A percentile compares a stretch with the other conserved stretches of the same genome.
These are phyloP conservation scores for Myotis findleyi DNA, from an alignment of 2,797 vertebrate genomes.

Conservation along the genomic window DNA sequence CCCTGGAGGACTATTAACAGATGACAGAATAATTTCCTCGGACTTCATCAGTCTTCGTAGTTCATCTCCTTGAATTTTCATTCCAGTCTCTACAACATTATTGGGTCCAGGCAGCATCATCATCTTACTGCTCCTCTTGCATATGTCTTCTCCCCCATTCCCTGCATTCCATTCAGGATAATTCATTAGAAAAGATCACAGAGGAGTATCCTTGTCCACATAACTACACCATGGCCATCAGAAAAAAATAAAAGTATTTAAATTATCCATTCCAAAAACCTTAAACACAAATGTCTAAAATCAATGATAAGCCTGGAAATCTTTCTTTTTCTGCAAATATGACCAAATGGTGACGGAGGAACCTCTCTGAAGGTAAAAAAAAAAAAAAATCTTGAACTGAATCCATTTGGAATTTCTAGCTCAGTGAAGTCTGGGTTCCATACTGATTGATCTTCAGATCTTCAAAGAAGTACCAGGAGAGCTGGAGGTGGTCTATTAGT, in stretches of 20 bases:
- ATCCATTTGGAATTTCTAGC: slow-evolving; percentile 20
- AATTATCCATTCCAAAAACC: not conserved
- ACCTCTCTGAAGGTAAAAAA: not conserved
- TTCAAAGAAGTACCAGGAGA: not conserved
- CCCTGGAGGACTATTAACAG: slow-evolving; percentile 39
- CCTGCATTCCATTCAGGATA: not conserved
- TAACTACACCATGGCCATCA: not conserved
- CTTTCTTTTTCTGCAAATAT: not conserved
- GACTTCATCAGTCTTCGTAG: slow-evolving; percentile 18
- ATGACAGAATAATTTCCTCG: slow-evolving; percentile 61
- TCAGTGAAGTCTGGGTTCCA: not conserved
- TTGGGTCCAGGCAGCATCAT: not conserved
- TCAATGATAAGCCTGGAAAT: slow-evolving; percentile 31
- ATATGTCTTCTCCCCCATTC: not conserved
- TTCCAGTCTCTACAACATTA: slow-evolving; percentile 16
- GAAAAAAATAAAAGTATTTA: not conserved
- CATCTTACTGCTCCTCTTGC: not conserved
- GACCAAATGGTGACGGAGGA: not conserved
- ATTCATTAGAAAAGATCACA: not conserved
- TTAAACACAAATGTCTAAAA: slow-evolving; percentile 33
- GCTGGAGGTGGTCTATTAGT: not conserved
- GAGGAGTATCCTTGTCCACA: not conserved
- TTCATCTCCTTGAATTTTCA: slow-evolving; percentile 7
- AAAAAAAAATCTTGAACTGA: not conserved
- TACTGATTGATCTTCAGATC: not conserved